Conservation (phyloP, 1,140 invertebrate genomes). For the Pogonomyrmex barbatus region DNA sequence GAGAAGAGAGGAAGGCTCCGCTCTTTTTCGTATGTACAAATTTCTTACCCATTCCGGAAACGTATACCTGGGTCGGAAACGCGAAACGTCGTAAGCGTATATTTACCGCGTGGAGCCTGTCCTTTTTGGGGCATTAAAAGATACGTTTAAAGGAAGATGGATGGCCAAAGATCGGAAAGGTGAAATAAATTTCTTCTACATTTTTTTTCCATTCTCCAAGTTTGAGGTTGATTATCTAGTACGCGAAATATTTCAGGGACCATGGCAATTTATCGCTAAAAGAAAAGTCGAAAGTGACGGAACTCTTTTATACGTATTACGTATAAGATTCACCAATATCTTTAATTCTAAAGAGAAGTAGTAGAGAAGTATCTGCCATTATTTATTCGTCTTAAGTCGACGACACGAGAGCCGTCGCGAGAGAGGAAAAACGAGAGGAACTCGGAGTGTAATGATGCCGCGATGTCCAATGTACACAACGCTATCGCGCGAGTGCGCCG, state of each 20-base stretch:
- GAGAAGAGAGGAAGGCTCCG: not conserved
- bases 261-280: not conserved
- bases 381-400: conserved; percentile 23
- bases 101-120: not conserved
- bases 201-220: not conserved
- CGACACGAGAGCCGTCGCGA: conserved; percentile 4
- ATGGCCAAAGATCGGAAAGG: not conserved
- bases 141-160: not conserved
- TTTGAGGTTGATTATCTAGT: not conserved
- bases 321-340: not conserved
- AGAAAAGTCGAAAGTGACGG: not conserved
- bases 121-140: not conserved
- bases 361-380: conserved; percentile 42
- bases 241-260: not conserved
- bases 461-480: not conserved
- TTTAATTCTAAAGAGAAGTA: not conserved
- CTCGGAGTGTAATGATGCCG: not conserved
- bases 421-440: not conserved
- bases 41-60: not conserved
- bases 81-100: not conserved
- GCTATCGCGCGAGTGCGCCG: not conserved
- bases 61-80: not conserved
- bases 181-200: not conserved
- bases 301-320: not conserved
- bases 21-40: conserved; percentile 23